Evolutionary conservation across 2,888 invertebrate species (phyloP), one percentile per base, ranked within the genome.

Genomic region (Latheticus oryzae): DNA sequence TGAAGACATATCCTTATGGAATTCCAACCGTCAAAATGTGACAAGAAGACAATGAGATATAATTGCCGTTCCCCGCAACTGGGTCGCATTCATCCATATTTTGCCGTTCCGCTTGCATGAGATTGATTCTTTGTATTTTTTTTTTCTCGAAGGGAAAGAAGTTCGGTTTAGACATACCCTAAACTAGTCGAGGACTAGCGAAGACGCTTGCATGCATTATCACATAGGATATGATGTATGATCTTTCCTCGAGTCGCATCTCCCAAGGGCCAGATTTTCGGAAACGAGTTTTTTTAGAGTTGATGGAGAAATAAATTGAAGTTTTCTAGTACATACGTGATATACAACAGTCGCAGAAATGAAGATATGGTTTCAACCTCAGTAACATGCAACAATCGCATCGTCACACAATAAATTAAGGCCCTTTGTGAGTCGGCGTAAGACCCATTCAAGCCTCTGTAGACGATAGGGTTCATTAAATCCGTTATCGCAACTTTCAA

Each of bases 401-500:
- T 67, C 65, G 72, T 66, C 69, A 66, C 63, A 72, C 71, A 63
- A 75, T 76, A 76, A 76, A 76, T 76, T 74, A 75, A 64, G 61
- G 67, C 69, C 72, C 74, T 73, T 75, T 74, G 75, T 75, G 74
- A 64, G 65, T 63, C 72, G 69, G 70, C 69, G 70, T 64, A 68
- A 66, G 65, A 61, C 52, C 66, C 72, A 74, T 73, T 74, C 73
- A 73, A 69, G 73, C 65, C 70, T 68, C 63, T 64, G 67, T 71
- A 73, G 74, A 73, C 75, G 76, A 76, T 77, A 75, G 76, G 77
- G 75, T 77, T 77, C 77, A 77, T 77, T 77, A 77, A 77, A 76
- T 76, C 75, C 76, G 76, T 77, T 77, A 77, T 77, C 77, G 76
- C 76, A 71, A 74, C 72, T 73, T 73, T 71, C 70, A 68, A 70